A percentile compares a stretch with the other conserved stretches of the same genome.
Evolutionary conservation across 2,888 invertebrate species (phyloP).

Genomic region (Leistus spinibarbis): DNA sequence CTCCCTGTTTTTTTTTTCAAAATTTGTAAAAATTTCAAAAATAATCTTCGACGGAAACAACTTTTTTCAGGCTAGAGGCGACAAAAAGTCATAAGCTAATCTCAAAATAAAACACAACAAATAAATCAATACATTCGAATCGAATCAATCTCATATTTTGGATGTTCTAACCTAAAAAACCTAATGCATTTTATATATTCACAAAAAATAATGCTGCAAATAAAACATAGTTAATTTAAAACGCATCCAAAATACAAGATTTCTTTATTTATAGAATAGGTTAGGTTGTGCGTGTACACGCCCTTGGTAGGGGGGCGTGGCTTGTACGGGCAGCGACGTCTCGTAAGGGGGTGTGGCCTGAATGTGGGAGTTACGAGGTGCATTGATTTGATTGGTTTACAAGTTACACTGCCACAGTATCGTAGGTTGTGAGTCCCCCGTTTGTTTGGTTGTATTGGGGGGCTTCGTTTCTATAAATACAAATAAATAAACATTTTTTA

Average conservation of each 20-base stretch:
- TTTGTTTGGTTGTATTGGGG: constrained; percentile 71
- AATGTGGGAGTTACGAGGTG: neutral
- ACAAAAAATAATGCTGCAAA: neutral
- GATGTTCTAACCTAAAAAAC: neutral
- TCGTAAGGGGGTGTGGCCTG: neutral
- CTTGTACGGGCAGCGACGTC: neutral
- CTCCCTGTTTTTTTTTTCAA: neutral
- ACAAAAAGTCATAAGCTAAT: neutral
- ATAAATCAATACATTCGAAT: neutral
- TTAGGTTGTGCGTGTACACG: neutral
- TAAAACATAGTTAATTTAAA: neutral
- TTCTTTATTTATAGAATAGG: neutral
- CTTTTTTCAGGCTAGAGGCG: neutral
- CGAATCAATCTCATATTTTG: neutral
- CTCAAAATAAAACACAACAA: neutral
- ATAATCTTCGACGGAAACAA: neutral
- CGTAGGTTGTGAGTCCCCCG: constrained; percentile 96
- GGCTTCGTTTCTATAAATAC: constrained; percentile 85
- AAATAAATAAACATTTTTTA: constrained; percentile 7
- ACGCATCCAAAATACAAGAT: neutral
- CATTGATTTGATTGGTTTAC: constrained; percentile 61
- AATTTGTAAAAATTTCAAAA: neutral
- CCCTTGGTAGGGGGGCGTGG: neutral
- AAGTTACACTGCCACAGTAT: constrained; percentile 99
- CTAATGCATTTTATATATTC: neutral